Percentiles rank a stretch among this genome's conserved stretches.
phyloP scores from a whole-genome alignment of 2,797 vertebrate genomes.

The Chloroceryle amazona region DNA sequence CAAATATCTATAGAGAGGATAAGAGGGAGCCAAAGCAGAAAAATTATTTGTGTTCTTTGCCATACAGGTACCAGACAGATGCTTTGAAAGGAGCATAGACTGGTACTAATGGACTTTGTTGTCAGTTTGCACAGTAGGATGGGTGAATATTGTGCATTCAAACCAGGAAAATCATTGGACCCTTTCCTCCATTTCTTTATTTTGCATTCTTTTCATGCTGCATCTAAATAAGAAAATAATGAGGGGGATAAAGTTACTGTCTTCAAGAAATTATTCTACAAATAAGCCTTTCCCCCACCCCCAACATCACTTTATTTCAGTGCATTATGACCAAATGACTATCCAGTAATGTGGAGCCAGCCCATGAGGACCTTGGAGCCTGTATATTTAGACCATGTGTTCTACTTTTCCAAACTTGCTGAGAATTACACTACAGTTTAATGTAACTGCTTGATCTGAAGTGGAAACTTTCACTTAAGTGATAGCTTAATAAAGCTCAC shows the following conservation, averaged over 20 bases:
- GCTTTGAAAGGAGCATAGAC: not conserved
- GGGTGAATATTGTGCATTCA: not conserved
- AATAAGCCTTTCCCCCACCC: not conserved
- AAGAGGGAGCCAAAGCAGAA: not conserved
- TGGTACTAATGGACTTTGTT: not conserved
- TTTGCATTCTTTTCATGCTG: not conserved
- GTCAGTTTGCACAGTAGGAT: not conserved
- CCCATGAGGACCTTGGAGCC: not conserved
- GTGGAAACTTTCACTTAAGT: not conserved
- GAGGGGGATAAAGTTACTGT: not conserved
- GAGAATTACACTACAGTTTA: not conserved
- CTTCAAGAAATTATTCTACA: not conserved
- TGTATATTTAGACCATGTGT: rapidly evolving
- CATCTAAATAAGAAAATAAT: not conserved
- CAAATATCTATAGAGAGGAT: not conserved
- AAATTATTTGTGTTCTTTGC: not conserved
- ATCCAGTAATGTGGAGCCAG: rapidly evolving
- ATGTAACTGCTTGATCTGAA: not conserved
- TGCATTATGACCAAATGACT: not conserved
- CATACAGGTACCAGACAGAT: not conserved
- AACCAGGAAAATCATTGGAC: not conserved
- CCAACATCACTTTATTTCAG: not conserved
- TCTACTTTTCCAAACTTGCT: not conserved
- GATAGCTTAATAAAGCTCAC: not conserved
- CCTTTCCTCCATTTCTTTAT: not conserved